Conservation (phyloP, 2,888 invertebrate species). For the Encarsia formosa region DNA sequence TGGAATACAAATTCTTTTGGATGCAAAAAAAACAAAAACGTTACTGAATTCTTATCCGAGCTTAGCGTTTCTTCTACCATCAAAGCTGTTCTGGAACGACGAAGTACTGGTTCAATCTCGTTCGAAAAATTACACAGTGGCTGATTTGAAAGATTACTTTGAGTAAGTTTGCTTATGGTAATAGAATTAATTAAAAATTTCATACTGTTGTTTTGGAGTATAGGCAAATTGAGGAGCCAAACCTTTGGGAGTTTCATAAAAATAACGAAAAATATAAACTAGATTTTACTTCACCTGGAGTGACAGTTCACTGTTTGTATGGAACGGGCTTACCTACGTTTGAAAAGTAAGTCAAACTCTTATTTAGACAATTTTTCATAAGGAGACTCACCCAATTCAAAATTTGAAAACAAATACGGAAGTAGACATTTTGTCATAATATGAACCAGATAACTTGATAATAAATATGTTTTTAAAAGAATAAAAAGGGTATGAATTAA, state of each 20-base stretch:
- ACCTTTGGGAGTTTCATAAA: conserved; percentile 86
- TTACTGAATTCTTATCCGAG: conserved; percentile 76
- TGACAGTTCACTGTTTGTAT: conserved; percentile 82
- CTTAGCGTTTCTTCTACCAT: conserved; percentile 93
- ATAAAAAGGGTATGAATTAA: no score
- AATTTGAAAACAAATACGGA: no score
- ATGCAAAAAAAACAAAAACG: conserved; percentile 80
- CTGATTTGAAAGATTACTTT: conserved; percentile 72
- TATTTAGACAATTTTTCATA: neutral
- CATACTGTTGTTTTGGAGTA: neutral
- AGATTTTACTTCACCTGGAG: conserved; percentile 76
- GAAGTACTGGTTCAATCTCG: conserved; percentile 77
- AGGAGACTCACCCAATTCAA: no score
- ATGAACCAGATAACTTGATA: no score
- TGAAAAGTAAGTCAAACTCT: conserved; percentile 59
- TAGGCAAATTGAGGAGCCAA: conserved; percentile 73
- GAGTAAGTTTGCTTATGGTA: conserved; percentile 53
- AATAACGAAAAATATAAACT: conserved; percentile 69
- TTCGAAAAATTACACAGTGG: conserved; percentile 74
- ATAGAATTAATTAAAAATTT: neutral
- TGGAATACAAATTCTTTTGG: conserved; percentile 77
- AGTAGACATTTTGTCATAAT: no score
- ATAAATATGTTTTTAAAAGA: no score
- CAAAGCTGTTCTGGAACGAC: conserved; percentile 77
- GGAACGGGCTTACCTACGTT: conserved; percentile 73